A percentile compares a stretch with the other conserved stretches of the same genome.
Conservation (phyloP, 2,888 invertebrate species). For the Diabrotica balteata region DNA sequence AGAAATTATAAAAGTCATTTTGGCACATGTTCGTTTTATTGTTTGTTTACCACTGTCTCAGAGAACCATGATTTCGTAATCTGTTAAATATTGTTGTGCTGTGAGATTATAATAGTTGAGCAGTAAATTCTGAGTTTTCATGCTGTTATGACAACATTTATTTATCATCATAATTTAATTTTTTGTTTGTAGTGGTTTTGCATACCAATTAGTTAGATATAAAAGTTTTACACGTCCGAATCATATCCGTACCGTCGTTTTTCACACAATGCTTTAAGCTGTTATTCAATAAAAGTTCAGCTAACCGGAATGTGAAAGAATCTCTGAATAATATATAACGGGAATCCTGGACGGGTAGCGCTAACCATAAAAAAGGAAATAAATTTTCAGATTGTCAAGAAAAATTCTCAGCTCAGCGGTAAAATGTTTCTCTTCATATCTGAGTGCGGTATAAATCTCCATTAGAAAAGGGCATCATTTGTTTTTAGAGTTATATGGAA, state of each 20-base stretch:
- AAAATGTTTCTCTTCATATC: constrained; percentile 51
- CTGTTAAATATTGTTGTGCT: no score
- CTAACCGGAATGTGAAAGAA: constrained; percentile 48
- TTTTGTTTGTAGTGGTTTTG: not conserved
- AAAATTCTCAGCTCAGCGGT: constrained; percentile 53
- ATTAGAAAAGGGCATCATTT: constrained; percentile 42
- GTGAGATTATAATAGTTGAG: not conserved
- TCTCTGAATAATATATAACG: constrained; percentile 54
- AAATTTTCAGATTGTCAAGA: constrained; percentile 56
- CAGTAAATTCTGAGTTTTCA: not conserved
- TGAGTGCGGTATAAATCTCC: constrained; percentile 48
- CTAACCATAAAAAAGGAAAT: constrained; percentile 50
- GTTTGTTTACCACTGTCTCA: no score
- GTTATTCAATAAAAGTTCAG: constrained; percentile 48
- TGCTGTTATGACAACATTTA: no score
- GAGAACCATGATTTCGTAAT: no score
- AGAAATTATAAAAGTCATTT: no score
- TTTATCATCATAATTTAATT: not conserved
- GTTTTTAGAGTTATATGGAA: constrained; percentile 29
- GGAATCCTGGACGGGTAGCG: constrained; percentile 52
- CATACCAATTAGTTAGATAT: constrained; percentile 2
- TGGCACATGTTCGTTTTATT: no score
- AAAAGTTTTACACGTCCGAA: not conserved
- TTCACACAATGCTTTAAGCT: constrained; percentile 29
- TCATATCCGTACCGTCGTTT: not conserved